Base-by-base conservation (phyloP, 1,140 invertebrate species). In the Yoshiicerus persimilis region DNA sequence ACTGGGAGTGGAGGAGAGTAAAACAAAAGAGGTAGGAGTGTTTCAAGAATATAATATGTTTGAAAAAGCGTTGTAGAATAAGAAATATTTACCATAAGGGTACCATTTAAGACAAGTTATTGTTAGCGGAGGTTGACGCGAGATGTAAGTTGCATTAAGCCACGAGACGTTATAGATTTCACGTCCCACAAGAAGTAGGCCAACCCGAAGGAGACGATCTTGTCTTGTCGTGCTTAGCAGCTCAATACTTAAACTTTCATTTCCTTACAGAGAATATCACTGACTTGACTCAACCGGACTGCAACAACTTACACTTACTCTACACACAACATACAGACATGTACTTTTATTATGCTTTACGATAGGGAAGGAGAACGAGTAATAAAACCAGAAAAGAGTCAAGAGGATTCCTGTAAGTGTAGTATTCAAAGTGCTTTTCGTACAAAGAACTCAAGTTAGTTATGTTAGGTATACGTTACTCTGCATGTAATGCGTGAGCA, bases 51-150 rank as follows among this genome's bases (percentile, higher is more conserved):
- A n/a, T 16, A 38, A 4, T 34, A 34, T 80, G 6, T 36, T 80
- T 32, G 38, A 16, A 36, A 80, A 80, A 80, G n/a, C 75, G 75
- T 80, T 34, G 32, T 34, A 23, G 75, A 36, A 80, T n/a, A 38
- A 20, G 75, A 80, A n/a, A 38, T 38, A 80, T 80, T 80, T 80
- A 80, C 75, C 75, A 80, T 38, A 34, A 77, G 70, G 70, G 70
- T 77, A 20, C 27, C 70, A 34, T 77, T 77, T 30, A 38, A 32
- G 20, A 34, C 2, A 38, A 80, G 27, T 80, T 80, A 32, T 34
- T 20, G 30, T 80, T 38, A 16, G 20, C 23, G 23, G 27, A n/a
- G 25, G 27, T 16, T 70, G 23, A 56, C n/a, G 47, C 75, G 32
- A 38, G 32, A n/a, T n/a, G n/a, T n/a, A 3, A 80, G 75, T 34